These are phyloP conservation scores for Nycteola revayana DNA, from an alignment of 2,888 invertebrate genomes.

Conservation along the genomic window DNA sequence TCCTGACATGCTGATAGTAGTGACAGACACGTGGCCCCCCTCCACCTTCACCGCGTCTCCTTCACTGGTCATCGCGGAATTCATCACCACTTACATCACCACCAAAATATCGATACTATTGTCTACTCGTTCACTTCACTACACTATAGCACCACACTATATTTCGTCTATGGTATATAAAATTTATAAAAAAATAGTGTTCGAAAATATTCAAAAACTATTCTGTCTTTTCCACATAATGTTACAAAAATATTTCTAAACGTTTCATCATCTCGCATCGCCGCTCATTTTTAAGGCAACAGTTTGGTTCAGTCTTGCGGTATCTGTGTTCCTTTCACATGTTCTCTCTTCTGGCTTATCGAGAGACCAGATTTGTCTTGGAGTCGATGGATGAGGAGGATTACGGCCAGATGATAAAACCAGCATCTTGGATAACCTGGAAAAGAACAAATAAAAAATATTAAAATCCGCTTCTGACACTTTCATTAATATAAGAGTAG, in stretches of 20 bases:
- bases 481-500: background rate
- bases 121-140: constrained; percentile 55
- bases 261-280: constrained; percentile 60
- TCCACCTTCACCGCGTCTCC: constrained; percentile 75
- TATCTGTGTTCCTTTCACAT: constrained; percentile 39
- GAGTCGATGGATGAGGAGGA: constrained; percentile 31
- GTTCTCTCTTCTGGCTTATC: constrained; percentile 32
- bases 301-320: constrained; percentile 60
- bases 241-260: constrained; percentile 48
- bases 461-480: too few relatives aligned
- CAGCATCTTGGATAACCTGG: constrained; percentile 69
- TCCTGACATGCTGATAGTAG: constrained; percentile 88
- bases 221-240: constrained; percentile 46
- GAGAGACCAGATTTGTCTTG: constrained; percentile 21
- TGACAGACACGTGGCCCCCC: constrained; percentile 87
- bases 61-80: constrained; percentile 65
- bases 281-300: constrained; percentile 66
- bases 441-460: constrained; percentile 37
- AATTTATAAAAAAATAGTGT: constrained; percentile 53
- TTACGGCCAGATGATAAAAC: constrained; percentile 43
- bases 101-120: constrained; percentile 44
- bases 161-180: constrained; percentile 32
- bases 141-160: constrained; percentile 57
- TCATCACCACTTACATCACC: constrained; percentile 42
- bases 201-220: constrained; percentile 46